Base-by-base conservation (phyloP, 1,140 invertebrate species). In the Pectinophora gossypiella region DNA sequence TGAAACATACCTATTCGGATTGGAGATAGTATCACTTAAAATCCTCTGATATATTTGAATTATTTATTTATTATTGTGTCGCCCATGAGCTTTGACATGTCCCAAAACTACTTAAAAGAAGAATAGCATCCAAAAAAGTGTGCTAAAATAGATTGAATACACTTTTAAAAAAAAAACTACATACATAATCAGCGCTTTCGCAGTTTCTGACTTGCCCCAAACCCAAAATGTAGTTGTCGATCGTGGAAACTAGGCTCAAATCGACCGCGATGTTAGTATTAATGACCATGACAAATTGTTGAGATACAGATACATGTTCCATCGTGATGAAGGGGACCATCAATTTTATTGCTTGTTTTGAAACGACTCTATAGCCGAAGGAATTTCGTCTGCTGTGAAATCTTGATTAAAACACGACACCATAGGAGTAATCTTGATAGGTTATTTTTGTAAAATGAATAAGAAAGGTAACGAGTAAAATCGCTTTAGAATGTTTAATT, bases 241-340 rank as follows among this genome's bases (percentile, higher is more conserved):
- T 48, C 54, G 57, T 57, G 59, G 56, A 64, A 64, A 65, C 66
- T 59, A 56, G 54, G 50, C 49, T 44, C 44, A 48, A 53, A 54
- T 50, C 46, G 48, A 22, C 45, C 49, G 42, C 62, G 57, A 65
- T 59, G 56, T 19, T 50, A 35, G 42, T 43, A 54, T 27, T 64
- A 65, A 72, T 59, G 51, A 44, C 48, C 65, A 53, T 64, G 56
- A 63, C 68, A 61, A 72, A 72, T 72, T 59, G 58, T 56, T n/a
- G 21, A 46, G 18, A 21, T 56, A 59, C 55, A 46, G 66, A 59
- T 58, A 53, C 40, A 46, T 36, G 48, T 35, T 51, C 23, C 32
- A 15, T 44, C 42, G 42, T 44, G 42, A 44, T 21, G 42, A 44
- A 7, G 19, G 19, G 10, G 18, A 6, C 50, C 51, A 49, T 58